Evolutionary conservation across 2,888 invertebrate genomes (phyloP).

Genomic region (Cancer borealis): DNA sequence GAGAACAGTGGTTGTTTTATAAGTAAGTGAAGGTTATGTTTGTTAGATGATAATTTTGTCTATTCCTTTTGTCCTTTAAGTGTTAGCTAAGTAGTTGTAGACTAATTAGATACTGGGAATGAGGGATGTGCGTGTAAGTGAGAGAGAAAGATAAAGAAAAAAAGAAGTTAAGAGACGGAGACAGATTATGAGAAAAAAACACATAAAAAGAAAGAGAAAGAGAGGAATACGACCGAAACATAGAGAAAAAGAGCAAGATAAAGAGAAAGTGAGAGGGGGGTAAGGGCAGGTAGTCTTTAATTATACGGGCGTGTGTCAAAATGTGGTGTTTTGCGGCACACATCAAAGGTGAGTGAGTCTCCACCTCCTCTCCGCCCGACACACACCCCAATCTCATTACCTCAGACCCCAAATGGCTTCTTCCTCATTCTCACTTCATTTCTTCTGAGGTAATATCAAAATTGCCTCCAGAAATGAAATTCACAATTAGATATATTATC

Average conservation of each 20-base stretch:
- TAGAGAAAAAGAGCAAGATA: not conserved
- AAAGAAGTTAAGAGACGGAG: too few species aligned
- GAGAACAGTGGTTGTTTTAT: too few species aligned
- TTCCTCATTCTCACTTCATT: conserved; percentile 65
- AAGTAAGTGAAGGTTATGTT: too few species aligned
- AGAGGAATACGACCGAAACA: not conserved
- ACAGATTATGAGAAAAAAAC: not conserved
- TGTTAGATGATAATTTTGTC: too few species aligned
- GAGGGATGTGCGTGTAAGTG: not conserved
- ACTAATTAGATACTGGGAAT: too few species aligned
- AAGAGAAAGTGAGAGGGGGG: not conserved
- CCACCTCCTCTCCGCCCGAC: not conserved
- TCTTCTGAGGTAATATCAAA: conserved; percentile 69
- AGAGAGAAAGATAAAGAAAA: not conserved
- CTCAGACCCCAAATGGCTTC: conserved; percentile 34
- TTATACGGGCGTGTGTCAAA: not conserved
- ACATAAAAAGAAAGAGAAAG: not conserved
- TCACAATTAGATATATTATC: conserved; percentile 75
- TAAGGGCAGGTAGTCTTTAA: not conserved
- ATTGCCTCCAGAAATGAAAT: conserved; percentile 74
- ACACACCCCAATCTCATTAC: conserved; percentile 34
- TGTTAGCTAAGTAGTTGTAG: too few species aligned
- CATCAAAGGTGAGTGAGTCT: not conserved
- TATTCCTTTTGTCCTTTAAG: too few species aligned
- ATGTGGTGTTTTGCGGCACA: conserved; percentile 20